Base-by-base conservation (phyloP, 2,797 vertebrate species). In the Poecilia picta region DNA sequence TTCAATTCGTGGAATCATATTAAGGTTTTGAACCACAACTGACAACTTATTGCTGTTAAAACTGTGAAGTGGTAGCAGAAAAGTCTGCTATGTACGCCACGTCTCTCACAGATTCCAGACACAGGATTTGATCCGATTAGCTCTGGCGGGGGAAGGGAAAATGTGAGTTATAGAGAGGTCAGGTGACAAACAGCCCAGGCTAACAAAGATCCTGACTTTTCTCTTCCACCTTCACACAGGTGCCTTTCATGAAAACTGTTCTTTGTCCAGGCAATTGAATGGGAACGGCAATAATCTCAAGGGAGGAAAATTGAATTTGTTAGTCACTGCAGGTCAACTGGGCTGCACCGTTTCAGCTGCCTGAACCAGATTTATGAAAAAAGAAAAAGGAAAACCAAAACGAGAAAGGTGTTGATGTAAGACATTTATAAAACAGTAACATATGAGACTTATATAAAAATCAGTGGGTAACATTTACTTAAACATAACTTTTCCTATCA, bases 181-280 rank as follows among this genome's bases (percentile, higher is more conserved):
- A 90, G 76, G 78, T 93, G 89, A 91, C 82, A 25, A 31, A 59
- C 55, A 51, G 79, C 84, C 95, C 85, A 3, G 33, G 86, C 88
- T 94, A 93, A 88, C 94, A 90, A 7, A 73, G 66, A 87, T 83
- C 79, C 81, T 1, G 71, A 75, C 78, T 33, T 76, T 51, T 57
- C 51, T 83, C 86, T 83, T 16, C 46, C 75, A 83, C 72, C n/a
- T 74, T 23, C 71, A 73, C 66, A 1, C 68, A 62, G 76, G 78
- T 16, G 77, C 8, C 64, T 47, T 59, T 73, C 72, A 28, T 89
- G 80, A 88, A 78, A 81, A 77, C 85, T 5, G 15, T 55, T 82
- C 80, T 87, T 90, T 91, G 87, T 89, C n/a, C 51, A 59, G 71
- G 16, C 0, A 2, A 20, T 12, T 7, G 8, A 8, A 57, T 51